phyloP scores from a whole-genome alignment of 2,113 vertebrate species.

The Oxyruncus cristatus region DNA sequence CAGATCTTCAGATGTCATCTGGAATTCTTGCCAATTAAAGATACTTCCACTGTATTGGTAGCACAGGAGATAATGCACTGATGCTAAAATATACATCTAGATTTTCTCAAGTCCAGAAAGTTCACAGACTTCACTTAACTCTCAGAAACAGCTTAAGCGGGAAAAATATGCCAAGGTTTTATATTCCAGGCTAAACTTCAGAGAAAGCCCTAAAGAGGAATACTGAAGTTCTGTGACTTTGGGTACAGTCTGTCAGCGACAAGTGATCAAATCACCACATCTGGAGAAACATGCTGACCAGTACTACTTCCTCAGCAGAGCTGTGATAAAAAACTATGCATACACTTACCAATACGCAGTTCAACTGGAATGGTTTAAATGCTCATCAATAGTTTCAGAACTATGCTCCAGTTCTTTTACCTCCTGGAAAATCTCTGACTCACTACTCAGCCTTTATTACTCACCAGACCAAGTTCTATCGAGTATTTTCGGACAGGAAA shows the following conservation, averaged over 20 bases:
- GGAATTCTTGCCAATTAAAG: not conserved
- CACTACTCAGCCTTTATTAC: not conserved
- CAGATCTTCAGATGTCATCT: not conserved
- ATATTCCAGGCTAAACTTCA: not conserved
- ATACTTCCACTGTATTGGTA: not conserved
- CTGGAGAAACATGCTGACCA: not conserved
- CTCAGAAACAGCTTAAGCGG: not conserved
- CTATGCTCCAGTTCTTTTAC: not conserved
- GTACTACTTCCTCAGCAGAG: not conserved
- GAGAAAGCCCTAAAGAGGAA: not conserved
- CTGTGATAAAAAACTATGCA: not conserved
- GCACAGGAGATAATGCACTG: not conserved
- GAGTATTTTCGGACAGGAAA: not conserved
- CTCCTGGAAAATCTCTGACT: not conserved
- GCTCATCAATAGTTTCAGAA: not conserved
- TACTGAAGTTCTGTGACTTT: not conserved
- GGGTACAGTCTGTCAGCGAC: not conserved
- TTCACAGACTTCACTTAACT: not conserved
- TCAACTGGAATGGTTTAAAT: not conserved
- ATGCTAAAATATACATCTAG: not conserved
- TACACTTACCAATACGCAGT: rapidly evolving
- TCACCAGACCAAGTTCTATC: not conserved
- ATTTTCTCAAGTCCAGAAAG: not conserved
- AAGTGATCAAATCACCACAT: not conserved
- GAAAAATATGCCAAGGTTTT: rapidly evolving